Conservation (phyloP, 1,140 invertebrate genomes). For the Eubasilissa regina region DNA sequence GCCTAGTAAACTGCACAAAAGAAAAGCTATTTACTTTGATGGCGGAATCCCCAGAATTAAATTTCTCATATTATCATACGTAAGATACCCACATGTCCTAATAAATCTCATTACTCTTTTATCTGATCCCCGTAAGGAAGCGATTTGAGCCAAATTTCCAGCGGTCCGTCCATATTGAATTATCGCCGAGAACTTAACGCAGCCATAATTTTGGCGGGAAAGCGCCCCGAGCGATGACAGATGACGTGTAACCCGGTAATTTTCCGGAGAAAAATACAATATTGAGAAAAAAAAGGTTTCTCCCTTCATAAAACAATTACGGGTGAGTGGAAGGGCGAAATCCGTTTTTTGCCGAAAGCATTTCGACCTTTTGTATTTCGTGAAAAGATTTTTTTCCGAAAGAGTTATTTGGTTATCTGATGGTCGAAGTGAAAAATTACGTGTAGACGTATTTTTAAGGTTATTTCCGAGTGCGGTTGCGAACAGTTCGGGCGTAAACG, state of each 20-base stretch:
- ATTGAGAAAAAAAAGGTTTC: neutral
- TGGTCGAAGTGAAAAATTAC: neutral
- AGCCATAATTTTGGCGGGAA: neutral
- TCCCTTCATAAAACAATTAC: constrained; percentile 27
- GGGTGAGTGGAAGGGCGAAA: neutral
- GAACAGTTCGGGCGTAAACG: too few species aligned
- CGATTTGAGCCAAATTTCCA: neutral
- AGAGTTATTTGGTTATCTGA: constrained; percentile 7
- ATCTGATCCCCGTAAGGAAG: neutral
- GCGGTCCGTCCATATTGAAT: neutral
- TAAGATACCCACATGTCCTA: neutral
- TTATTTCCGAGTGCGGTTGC: too few species aligned
- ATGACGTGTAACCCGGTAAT: neutral
- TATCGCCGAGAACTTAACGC: neutral
- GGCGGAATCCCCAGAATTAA: too few species aligned
- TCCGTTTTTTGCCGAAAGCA: neutral
- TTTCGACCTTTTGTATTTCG: constrained; percentile 1
- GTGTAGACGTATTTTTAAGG: neutral
- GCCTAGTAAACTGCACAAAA: too few species aligned
- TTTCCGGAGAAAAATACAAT: constrained; percentile 17
- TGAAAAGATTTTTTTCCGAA: neutral
- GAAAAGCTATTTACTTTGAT: too few species aligned
- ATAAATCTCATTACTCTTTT: neutral
- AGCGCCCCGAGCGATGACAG: neutral
- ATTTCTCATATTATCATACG: neutral